Base-by-base conservation (phyloP, 1,140 invertebrate genomes). In the Drosophila arizonae region DNA sequence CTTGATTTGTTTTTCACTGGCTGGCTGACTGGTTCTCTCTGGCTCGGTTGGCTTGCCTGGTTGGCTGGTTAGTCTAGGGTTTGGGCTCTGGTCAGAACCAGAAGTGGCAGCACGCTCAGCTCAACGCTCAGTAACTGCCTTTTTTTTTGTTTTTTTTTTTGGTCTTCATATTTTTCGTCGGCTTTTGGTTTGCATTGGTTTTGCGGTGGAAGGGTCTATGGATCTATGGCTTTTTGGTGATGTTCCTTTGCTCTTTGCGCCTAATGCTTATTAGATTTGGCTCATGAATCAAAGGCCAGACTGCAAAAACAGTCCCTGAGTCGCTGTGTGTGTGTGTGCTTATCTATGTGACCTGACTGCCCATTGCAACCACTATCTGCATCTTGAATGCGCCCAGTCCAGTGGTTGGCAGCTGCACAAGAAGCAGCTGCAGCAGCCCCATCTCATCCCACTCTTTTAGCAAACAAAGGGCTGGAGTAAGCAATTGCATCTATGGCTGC, bases 181-280 rank as follows among this genome's bases (percentile, higher is more conserved):
- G 81, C 60, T 73, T 73, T 73, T 50, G 77, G 70, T 67, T 82
- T 66, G 62, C 65, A 66, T 74, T 84, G 71, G 57, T 67, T 78
- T 73, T 68, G 61, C 17, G 50, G 57, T 58, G 51, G 24, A 66
- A 48, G 51, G 64, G 78, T 72, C 51, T 21, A 50, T 30, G 66
- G 66, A 77, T 63, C 81, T 68, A 72, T 70, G 76, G 71, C 51
- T 56, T 54, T 64, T 48, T 46, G 60, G 60, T 64, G 76, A 67
- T 78, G 58, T 67, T 76, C 54, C 43, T 65, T 55, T 45, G 36
- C 46, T 45, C 21, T 41, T 60, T 45, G 65, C 57, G 82, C 76
- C 79, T 86, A 86, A 86, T 86, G 82, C 82, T 86, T 86, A 86
- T 86, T 86, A 86, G 82, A 87, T 86, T 88, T 82, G 76, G 79